phyloP scores from a whole-genome alignment of 2,113 vertebrate species.

The Albula goreensis region DNA sequence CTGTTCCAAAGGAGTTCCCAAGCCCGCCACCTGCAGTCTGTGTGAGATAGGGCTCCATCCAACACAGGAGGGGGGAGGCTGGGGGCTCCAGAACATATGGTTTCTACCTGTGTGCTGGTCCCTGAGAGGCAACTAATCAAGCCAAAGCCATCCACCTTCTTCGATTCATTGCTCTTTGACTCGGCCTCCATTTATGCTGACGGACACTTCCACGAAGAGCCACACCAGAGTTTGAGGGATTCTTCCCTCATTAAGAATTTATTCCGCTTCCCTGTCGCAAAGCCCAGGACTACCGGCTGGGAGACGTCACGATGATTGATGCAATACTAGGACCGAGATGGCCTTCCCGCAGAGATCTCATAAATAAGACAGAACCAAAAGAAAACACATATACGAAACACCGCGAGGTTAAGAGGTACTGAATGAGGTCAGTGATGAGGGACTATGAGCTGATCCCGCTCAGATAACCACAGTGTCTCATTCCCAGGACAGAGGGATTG shows the following conservation, averaged over 20 bases:
- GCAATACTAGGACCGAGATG: conserved; percentile 34
- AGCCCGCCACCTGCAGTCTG: too few species aligned
- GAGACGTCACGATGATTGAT: conserved; percentile 36
- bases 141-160: neutral
- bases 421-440: conserved; percentile 34
- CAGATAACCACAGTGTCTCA: neutral
- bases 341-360: conserved; percentile 36
- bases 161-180: neutral
- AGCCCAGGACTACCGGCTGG: conserved; percentile 5
- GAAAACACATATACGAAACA: conserved; percentile 31
- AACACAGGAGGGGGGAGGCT: too few species aligned
- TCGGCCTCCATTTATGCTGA: neutral
- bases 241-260: conserved; percentile 27
- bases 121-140: too few species aligned
- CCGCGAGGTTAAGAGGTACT: conserved; percentile 34
- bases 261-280: neutral
- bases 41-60: too few species aligned
- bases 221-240: neutral
- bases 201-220: too few species aligned
- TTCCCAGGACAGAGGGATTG: neutral
- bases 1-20: neutral
- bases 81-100: too few species aligned
- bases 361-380: conserved; percentile 40
- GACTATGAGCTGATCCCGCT: conserved; percentile 28
- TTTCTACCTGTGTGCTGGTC: too few species aligned